Conservation (phyloP, 2,113 vertebrate genomes). For the Odontesthes bonariensis region DNA sequence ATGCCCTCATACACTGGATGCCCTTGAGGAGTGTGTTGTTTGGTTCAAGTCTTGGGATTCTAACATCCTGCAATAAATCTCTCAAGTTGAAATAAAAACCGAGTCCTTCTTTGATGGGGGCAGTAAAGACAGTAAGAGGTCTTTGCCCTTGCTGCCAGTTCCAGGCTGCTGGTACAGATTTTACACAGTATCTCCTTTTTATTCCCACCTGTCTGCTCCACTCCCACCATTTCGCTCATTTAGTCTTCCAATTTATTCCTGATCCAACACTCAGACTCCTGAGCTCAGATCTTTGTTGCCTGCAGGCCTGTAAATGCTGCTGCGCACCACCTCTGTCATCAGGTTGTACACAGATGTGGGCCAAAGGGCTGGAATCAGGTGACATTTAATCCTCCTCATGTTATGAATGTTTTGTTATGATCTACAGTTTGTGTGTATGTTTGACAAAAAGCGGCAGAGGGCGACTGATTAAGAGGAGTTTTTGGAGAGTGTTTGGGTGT, state of each 20-base stretch:
- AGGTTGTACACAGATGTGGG: conserved; percentile 39
- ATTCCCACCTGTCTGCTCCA: background rate
- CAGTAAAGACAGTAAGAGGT: conserved; percentile 48
- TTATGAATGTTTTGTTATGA: too few species aligned
- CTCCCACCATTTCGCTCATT: background rate
- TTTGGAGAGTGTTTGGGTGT: background rate
- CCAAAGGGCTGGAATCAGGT: background rate
- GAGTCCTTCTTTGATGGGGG: conserved; percentile 35
- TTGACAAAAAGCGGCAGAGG: background rate
- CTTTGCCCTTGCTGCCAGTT: conserved; percentile 34
- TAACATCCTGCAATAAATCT: conserved; percentile 55
- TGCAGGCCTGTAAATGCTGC: conserved; percentile 41
- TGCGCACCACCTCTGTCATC: conserved; percentile 6
- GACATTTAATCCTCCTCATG: conserved; percentile 23
- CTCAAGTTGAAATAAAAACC: conserved; percentile 57
- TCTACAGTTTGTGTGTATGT: background rate
- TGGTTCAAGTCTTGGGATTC: conserved; percentile 32
- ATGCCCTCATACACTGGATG: conserved; percentile 21
- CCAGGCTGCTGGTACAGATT: background rate
- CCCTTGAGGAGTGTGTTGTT: conserved; percentile 34
- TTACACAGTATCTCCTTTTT: conserved; percentile 11
- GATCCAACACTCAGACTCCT: background rate
- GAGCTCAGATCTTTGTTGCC: conserved; percentile 29
- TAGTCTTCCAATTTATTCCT: background rate
- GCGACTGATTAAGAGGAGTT: background rate